Percentiles rank a stretch among this genome's conserved stretches.
phyloP scores from a whole-genome alignment of 2,113 vertebrate species.

The Thinocorus orbignyianus region DNA sequence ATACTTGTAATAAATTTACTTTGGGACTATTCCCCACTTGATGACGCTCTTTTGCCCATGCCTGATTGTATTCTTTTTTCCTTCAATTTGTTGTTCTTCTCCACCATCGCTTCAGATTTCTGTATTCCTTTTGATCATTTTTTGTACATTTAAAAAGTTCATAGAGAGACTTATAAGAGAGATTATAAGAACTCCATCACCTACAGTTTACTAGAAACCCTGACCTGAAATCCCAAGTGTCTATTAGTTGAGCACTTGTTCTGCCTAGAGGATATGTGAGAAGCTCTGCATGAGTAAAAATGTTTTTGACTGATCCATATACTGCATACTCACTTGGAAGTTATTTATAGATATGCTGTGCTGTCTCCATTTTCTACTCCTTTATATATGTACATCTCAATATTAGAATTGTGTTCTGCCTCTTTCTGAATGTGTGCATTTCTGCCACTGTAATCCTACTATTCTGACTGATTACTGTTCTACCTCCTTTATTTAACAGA shows the following conservation, averaged over 20 bases:
- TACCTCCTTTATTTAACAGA: background rate
- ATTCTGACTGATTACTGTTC: background rate
- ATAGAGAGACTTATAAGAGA: background rate
- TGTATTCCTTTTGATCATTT: background rate
- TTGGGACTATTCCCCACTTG: background rate
- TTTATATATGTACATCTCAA: background rate
- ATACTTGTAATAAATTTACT: constrained; percentile 25
- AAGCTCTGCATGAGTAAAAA: background rate
- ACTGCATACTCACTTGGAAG: background rate
- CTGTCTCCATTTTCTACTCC: background rate
- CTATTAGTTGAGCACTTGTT: background rate
- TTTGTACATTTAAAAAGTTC: background rate
- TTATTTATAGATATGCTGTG: constrained; percentile 25
- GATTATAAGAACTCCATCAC: background rate
- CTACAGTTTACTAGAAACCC: background rate
- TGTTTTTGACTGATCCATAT: constrained; percentile 1
- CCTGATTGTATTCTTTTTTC: background rate
- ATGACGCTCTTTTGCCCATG: background rate
- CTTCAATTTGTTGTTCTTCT: background rate
- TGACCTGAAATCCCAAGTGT: background rate
- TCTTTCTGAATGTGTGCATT: background rate
- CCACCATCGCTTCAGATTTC: background rate
- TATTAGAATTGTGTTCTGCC: background rate
- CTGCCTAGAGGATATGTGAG: background rate
- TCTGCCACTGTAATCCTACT: background rate